Percentiles rank a stretch among this genome's conserved stretches.
These are phyloP conservation scores for Antheraea assamensis DNA, from an alignment of 2,888 invertebrate species.

Conservation along the genomic window DNA sequence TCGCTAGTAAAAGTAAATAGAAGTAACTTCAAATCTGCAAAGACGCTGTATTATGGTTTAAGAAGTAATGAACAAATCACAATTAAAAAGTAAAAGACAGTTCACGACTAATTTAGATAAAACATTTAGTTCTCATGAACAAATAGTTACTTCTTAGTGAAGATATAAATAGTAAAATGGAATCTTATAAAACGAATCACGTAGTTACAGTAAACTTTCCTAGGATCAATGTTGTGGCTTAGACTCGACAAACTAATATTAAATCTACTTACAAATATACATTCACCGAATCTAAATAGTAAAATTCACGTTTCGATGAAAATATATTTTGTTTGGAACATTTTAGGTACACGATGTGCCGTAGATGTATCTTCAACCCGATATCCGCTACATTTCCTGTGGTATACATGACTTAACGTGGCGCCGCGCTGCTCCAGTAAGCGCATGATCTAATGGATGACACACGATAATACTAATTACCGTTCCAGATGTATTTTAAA, in stretches of 20 bases:
- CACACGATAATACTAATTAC: not conserved
- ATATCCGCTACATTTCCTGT: not conserved
- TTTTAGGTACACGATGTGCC: not conserved
- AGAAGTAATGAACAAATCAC: too few species aligned
- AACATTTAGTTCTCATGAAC: too few species aligned
- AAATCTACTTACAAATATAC: not conserved
- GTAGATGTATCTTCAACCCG: not conserved
- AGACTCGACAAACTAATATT: not conserved
- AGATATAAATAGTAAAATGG: not conserved
- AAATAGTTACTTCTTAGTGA: not conserved
- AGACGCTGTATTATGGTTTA: too few species aligned
- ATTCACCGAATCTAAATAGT: not conserved
- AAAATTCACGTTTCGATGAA: not conserved
- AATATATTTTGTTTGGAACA: not conserved
- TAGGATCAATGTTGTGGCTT: not conserved
- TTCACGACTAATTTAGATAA: too few species aligned
- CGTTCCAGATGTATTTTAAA: not conserved
- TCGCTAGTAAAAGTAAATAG: too few species aligned
- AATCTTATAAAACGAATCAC: not conserved
- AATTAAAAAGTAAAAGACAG: too few species aligned
- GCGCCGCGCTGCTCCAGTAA: not conserved
- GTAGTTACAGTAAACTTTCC: not conserved
- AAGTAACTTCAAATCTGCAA: too few species aligned
- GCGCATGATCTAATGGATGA: not conserved
- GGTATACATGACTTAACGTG: not conserved